These are phyloP conservation scores for Tipula helvola DNA, from an alignment of 2,888 invertebrate species.

Conservation along the genomic window DNA sequence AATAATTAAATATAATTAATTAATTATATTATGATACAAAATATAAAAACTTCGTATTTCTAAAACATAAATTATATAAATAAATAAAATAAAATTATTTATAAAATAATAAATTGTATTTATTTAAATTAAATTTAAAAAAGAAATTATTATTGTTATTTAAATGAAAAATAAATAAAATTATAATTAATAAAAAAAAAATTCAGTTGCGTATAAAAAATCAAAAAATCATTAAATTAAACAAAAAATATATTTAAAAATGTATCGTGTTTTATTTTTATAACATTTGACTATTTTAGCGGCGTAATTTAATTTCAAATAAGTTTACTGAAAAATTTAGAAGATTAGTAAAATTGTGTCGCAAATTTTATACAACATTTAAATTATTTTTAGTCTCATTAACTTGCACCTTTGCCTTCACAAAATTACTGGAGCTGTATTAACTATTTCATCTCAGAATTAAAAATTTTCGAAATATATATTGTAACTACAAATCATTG, in stretches of 20 bases:
- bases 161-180: neutral
- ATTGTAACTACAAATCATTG: too few species aligned
- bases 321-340: too few species aligned
- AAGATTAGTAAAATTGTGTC: too few species aligned
- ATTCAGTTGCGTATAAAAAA: neutral
- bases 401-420: too few species aligned
- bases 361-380: too few species aligned
- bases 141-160: neutral
- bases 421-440: too few species aligned
- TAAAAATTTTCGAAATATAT: too few species aligned
- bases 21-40: neutral
- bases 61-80: neutral
- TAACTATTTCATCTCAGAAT: too few species aligned
- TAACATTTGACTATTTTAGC: too few species aligned
- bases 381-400: too few species aligned
- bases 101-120: neutral
- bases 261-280: neutral
- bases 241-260: neutral
- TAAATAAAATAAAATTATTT: neutral
- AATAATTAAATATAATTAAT: neutral
- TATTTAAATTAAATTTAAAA: neutral
- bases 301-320: too few species aligned
- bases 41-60: neutral
- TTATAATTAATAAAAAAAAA: neutral
- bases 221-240: slow-evolving; percentile 4